phyloP scores from a whole-genome alignment of 2,888 invertebrate species.

The Agrochola circellaris region DNA sequence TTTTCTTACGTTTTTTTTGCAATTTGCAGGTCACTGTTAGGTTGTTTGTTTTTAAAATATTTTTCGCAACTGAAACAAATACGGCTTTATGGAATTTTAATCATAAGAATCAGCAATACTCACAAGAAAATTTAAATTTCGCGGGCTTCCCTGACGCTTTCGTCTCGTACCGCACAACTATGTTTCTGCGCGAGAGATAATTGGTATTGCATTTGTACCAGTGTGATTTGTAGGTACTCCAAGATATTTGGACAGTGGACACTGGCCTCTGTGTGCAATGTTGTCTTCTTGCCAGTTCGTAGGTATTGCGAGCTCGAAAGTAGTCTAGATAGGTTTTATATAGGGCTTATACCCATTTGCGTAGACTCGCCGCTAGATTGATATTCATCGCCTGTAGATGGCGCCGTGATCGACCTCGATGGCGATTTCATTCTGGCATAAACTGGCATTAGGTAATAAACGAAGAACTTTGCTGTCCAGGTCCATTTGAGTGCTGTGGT shows the following conservation, averaged over 20 bases:
- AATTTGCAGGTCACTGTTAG: too few relatives aligned
- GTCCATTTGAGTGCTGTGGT: background rate
- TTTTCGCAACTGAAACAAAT: too few relatives aligned
- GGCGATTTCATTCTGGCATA: background rate
- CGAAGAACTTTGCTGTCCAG: background rate
- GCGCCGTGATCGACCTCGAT: background rate
- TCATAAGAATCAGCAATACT: too few relatives aligned
- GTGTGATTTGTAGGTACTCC: background rate
- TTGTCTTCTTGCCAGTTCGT: background rate
- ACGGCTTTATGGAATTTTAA: too few relatives aligned
- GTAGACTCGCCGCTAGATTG: background rate
- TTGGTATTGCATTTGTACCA: too few relatives aligned
- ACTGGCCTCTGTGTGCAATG: background rate
- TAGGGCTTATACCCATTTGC: background rate
- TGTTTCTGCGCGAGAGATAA: background rate
- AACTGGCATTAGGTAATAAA: background rate
- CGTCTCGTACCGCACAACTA: background rate
- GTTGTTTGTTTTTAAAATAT: too few relatives aligned
- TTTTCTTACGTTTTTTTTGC: too few relatives aligned
- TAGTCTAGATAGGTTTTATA: background rate
- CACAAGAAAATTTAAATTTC: too few relatives aligned
- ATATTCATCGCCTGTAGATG: background rate
- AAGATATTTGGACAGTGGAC: background rate
- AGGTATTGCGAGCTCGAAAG: background rate
- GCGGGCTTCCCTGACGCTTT: too few relatives aligned